These are phyloP conservation scores for Eurystomus gularis DNA, from an alignment of 2,113 vertebrate genomes.

Conservation along the genomic window DNA sequence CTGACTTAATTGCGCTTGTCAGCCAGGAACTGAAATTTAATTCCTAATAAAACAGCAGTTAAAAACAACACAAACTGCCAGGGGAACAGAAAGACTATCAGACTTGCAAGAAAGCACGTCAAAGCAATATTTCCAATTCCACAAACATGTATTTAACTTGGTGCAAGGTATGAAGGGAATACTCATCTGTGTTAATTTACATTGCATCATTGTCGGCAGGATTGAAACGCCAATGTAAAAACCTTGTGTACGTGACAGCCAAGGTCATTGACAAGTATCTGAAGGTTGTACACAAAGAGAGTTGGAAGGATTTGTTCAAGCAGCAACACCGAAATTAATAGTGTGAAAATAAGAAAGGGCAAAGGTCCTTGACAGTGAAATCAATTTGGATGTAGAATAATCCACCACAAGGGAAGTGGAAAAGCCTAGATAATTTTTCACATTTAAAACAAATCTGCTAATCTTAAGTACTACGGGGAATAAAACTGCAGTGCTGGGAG, in stretches of 20 bases:
- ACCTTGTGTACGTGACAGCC: not conserved
- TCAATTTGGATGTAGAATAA: constrained; percentile 48
- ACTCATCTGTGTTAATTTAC: not conserved
- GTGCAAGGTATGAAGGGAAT: not conserved
- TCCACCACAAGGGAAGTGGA: not conserved
- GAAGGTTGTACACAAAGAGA: not conserved
- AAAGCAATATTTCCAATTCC: not conserved
- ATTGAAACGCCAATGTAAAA: not conserved
- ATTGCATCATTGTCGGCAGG: not conserved
- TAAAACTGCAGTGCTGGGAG: not conserved
- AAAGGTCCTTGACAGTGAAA: constrained; percentile 42
- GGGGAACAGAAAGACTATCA: not conserved
- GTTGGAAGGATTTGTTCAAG: not conserved
- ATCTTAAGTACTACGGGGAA: not conserved
- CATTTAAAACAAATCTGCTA: constrained; percentile 26
- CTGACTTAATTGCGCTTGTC: not conserved
- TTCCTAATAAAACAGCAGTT: not conserved
- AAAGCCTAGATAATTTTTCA: constrained; percentile 24
- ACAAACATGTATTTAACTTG: not conserved
- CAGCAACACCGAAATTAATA: not conserved
- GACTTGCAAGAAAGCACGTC: not conserved
- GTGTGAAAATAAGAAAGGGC: constrained; percentile 4
- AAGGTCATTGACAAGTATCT: not conserved
- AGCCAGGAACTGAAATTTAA: not conserved
- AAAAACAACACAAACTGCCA: not conserved